Evolutionary conservation across 2,888 invertebrate species (phyloP), one percentile per base, ranked within the genome.

Genomic region (Oligia latruncula): DNA sequence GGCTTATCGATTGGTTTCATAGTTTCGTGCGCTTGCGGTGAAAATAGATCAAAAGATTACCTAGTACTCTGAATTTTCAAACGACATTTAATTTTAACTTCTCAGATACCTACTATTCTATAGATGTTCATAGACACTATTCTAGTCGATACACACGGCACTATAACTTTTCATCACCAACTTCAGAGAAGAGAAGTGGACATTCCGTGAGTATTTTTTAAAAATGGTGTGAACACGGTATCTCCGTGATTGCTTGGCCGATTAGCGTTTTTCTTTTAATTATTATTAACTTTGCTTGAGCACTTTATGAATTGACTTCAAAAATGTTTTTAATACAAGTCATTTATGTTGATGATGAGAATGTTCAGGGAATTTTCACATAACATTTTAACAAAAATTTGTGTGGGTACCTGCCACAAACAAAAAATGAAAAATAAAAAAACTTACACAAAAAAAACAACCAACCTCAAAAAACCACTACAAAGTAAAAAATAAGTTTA

Each of bases 31-130:
- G 23, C 17, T 65, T 49, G 40, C 40, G 8, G 58, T 74, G 49
- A 43, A 81, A 49, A 29, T 15, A 35, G 23, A 78, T 66, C 2
- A 20, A 65, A 74, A 58, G 49, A 43, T 58, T n/a, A n/a, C n/a
- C n/a, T 29, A 0, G 29, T 70, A 43, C 11, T 2, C 15, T 17
- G 1, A 23, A 58, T 49, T 80, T 68, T 15, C 4, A 46, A 77
- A 80, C 20, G 15, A 15, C 20, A 11, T 52, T 17, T 20, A 15
- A 40, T 29, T 80, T 49, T 29, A 46, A n/a, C 1, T 23, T 23
- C 2, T 9, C 11, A 40, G 13, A 13, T 58, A 29, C 29, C 29
- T 29, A 29, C 1, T 40, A 77, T 15, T 80, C 0, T 68, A 1
- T 29, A 29, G 15, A 23, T 23, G 17, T 40, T 35, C 15, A n/a